Percentiles rank a stretch among this genome's conserved stretches.
Conservation (phyloP, 2,797 vertebrate genomes). For the Ptychobarbus kaznakovi region DNA sequence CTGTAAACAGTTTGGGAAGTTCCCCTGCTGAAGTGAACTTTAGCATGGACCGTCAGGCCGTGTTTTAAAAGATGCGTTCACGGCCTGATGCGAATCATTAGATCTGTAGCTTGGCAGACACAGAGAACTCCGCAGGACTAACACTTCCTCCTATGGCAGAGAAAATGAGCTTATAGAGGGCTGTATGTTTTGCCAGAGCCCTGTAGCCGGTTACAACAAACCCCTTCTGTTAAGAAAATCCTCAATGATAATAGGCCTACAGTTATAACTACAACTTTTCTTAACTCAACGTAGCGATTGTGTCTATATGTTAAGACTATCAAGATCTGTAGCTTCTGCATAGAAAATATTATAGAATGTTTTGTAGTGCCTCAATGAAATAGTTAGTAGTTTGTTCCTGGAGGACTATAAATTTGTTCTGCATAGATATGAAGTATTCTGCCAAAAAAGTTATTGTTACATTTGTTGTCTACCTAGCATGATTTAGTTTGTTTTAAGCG, state of each 20-base stretch:
- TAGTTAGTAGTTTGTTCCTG: too few species aligned
- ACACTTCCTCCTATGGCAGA: conserved; percentile 5
- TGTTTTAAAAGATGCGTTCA: conserved; percentile 14
- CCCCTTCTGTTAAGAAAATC: conserved; percentile 10
- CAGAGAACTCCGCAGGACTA: background rate
- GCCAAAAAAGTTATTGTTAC: background rate
- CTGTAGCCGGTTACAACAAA: background rate
- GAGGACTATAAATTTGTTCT: background rate
- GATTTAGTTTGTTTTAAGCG: background rate
- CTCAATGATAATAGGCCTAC: background rate
- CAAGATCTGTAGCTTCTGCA: too few species aligned
- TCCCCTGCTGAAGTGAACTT: conserved; percentile 18
- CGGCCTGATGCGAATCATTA: conserved; percentile 20
- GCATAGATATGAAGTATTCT: background rate
- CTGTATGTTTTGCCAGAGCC: background rate
- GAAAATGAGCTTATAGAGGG: conserved; percentile 20
- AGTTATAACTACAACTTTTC: background rate
- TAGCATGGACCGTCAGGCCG: background rate
- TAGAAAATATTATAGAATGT: too few species aligned
- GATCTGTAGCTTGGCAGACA: conserved; percentile 36
- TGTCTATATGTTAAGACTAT: too few species aligned
- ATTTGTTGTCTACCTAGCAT: background rate
- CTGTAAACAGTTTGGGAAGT: conserved; percentile 31
- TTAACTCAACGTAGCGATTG: background rate
- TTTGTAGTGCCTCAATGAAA: too few species aligned